Evolutionary conservation across 2,113 vertebrate genomes (phyloP).

Genomic region (Vicugna pacos): DNA sequence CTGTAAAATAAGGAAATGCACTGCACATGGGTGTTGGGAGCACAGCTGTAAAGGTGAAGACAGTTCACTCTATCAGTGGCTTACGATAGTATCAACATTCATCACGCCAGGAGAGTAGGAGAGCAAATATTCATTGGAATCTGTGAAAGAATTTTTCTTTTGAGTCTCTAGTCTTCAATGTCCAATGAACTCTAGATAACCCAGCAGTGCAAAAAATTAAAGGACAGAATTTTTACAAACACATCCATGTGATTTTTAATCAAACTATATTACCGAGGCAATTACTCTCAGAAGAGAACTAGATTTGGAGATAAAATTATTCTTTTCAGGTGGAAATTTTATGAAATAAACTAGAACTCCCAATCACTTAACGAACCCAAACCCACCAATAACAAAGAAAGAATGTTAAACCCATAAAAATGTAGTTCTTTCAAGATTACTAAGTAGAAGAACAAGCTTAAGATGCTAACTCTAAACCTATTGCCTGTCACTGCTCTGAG

Average conservation of each 20-base stretch:
- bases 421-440: not conserved
- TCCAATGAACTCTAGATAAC: not conserved
- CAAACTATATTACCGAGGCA: not conserved
- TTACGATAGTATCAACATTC: not conserved
- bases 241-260: not conserved
- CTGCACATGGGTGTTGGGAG: not conserved
- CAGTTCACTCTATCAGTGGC: not conserved
- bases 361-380: conserved; percentile 5
- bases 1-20: not conserved
- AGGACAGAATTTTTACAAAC: not conserved
- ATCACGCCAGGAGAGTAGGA: not conserved
- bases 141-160: not conserved
- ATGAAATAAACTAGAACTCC: not conserved
- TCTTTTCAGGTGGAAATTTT: not conserved
- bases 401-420: not conserved
- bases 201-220: not conserved
- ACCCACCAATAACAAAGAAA: not conserved
- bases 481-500: not conserved
- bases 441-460: not conserved
- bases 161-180: not conserved
- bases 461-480: not conserved
- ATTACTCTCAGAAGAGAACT: conserved; percentile 20
- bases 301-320: not conserved
- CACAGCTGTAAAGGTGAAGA: not conserved
- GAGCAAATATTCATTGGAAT: not conserved